phyloP scores from a whole-genome alignment of 2,113 vertebrate species.

The Emydocephalus ijimae region DNA sequence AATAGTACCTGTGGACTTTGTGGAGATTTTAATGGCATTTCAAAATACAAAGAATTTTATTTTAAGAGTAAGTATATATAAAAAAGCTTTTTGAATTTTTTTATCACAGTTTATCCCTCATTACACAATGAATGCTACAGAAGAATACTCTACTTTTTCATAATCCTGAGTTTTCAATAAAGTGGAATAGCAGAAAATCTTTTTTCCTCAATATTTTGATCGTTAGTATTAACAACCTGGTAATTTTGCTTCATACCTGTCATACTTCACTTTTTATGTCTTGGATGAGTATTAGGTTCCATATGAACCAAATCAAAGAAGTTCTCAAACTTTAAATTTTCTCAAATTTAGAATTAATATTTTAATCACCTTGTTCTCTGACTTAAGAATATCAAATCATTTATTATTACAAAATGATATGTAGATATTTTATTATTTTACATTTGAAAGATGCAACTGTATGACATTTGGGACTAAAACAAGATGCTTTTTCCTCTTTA shows the following conservation, averaged over 20 bases:
- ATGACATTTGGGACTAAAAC: background rate
- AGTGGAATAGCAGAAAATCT: background rate
- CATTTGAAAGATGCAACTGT: background rate
- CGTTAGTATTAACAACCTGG: background rate
- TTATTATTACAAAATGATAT: background rate
- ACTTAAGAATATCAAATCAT: background rate
- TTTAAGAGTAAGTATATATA: constrained; percentile 67
- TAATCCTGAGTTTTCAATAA: background rate
- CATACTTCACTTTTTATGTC: constrained; percentile 1
- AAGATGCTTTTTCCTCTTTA: background rate
- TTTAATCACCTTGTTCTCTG: background rate
- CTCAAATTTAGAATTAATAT: background rate
- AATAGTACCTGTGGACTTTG: constrained; percentile 88
- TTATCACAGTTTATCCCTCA: background rate
- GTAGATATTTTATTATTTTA: background rate
- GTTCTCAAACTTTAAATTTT: background rate
- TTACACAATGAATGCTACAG: background rate
- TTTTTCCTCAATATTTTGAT: background rate
- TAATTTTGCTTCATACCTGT: background rate
- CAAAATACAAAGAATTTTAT: constrained; percentile 76
- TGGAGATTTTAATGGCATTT: constrained; percentile 83
- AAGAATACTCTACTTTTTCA: background rate
- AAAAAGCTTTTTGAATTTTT: background rate
- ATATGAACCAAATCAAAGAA: background rate
- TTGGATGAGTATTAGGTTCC: background rate